Evolutionary conservation across 2,797 vertebrate species (phyloP), one percentile per base, ranked within the genome.

Genomic region (Tokudaia muenninki): DNA sequence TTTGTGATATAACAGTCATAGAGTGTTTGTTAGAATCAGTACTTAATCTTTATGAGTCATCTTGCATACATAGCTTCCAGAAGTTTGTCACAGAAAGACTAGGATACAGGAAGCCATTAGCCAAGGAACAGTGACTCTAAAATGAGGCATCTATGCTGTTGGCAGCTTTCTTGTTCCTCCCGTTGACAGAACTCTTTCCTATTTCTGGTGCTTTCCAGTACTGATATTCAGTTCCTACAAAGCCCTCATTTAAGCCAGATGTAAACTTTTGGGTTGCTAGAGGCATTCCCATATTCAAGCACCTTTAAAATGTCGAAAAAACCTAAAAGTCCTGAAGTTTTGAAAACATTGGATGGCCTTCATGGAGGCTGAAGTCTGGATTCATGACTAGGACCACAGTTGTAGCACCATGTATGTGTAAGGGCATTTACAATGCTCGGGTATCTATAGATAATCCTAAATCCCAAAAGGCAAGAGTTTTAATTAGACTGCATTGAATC

Each of bases 1-100:
- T 97, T 97, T 96, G 96, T 90, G 91, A 92, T n/a, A 37, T 75
- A 61, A 88, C 77, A 29, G 67, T 91, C 80, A 93, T 86, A 55
- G 21, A 50, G 1, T 6, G 52, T 74, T 93, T 89, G 90, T 94
- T 92, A 93, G 86, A 88, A 93, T 83, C 37, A 44, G 82, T 89
- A 29, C 50, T 97, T 97, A 88, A 92, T 95, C 91, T 94, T 97
- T 86, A 87, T 97, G 96, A 97, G 89, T 97, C 97, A 97, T 82
- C 86, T 86, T n/a, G 67, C 34, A 90, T 22, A 67, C 6, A 75
- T 0, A 87, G 63, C 57, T 55, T 90, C 87, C 84, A 92, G 88
- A 92, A 94, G 93, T 96, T 63, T 86, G 80, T 94, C 92, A 91
- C 5, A 81, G 80, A 92, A 92, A 78, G 50, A 1, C 6, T 67